A percentile compares a stretch with the other conserved stretches of the same genome.
Evolutionary conservation across 2,888 invertebrate species (phyloP).

Genomic region (Polyommatus iphigenia): DNA sequence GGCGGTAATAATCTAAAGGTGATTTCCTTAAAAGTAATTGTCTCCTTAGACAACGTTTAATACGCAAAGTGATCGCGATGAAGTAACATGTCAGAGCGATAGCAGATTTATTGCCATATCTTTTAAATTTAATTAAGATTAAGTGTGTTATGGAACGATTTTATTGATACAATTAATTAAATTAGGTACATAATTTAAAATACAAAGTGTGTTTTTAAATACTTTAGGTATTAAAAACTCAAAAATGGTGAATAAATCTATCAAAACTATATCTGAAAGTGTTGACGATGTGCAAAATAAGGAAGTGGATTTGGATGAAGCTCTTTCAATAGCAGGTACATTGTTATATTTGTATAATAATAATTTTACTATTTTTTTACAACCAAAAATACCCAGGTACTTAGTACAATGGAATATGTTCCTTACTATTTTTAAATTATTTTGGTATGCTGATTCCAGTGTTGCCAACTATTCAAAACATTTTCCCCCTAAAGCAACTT

Average conservation of each 20-base stretch:
- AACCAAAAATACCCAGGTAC: too few relatives aligned
- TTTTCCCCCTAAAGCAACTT: too few relatives aligned
- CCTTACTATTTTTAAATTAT: too few relatives aligned
- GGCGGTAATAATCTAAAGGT: constrained; percentile 5
- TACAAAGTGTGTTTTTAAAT: too few relatives aligned
- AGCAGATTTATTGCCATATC: background rate
- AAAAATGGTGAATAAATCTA: constrained; percentile 48
- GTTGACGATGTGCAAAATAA: constrained; percentile 47
- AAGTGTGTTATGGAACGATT: background rate
- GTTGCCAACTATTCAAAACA: too few relatives aligned
- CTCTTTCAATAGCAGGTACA: constrained; percentile 52
- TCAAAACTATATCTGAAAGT: constrained; percentile 51
- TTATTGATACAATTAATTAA: too few relatives aligned
- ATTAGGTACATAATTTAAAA: too few relatives aligned
- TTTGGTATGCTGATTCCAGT: too few relatives aligned
- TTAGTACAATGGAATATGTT: too few relatives aligned
- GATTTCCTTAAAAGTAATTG: constrained; percentile 13
- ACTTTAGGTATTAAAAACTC: background rate
- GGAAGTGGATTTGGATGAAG: constrained; percentile 61
- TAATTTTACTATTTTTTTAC: too few relatives aligned
- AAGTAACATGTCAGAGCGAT: background rate
- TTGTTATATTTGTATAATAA: background rate
- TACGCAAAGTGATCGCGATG: constrained; percentile 1
- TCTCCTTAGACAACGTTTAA: background rate
- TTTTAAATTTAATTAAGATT: background rate